These are phyloP conservation scores for Horisme vitalbata DNA, from an alignment of 2,888 invertebrate genomes.

Conservation along the genomic window DNA sequence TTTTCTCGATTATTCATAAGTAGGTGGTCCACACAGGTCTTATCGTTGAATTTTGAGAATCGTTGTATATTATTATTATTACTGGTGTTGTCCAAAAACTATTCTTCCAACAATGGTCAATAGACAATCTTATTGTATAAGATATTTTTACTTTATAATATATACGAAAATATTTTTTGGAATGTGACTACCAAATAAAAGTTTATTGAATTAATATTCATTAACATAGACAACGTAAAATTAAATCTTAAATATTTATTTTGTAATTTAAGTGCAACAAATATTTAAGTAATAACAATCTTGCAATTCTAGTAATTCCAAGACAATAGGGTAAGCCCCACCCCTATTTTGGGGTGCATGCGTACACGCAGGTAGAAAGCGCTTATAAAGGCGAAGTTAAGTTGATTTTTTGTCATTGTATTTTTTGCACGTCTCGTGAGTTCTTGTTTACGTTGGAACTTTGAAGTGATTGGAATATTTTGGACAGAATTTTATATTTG, in stretches of 20 bases:
- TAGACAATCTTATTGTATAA: too few relatives aligned
- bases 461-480: constrained; percentile 15
- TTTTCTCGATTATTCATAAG: too few relatives aligned
- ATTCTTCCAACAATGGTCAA: too few relatives aligned
- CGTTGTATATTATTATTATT: too few relatives aligned
- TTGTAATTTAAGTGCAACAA: too few relatives aligned
- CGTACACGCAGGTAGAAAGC: constrained; percentile 27
- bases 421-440: constrained; percentile 14
- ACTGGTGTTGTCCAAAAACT: too few relatives aligned
- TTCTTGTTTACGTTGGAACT: constrained; percentile 11
- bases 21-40: too few relatives aligned
- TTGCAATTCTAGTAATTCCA: constrained; percentile 15
- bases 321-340: constrained; percentile 28
- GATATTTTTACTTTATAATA: too few relatives aligned
- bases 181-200: too few relatives aligned
- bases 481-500: not conserved
- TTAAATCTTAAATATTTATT: not conserved
- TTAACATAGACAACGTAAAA: not conserved
- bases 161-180: too few relatives aligned
- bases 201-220: too few relatives aligned
- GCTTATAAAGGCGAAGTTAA: constrained; percentile 14
- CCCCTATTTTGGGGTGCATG: constrained; percentile 23
- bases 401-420: constrained; percentile 20
- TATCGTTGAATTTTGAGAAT: too few relatives aligned
- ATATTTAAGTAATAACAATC: constrained; percentile 14